phyloP scores from a whole-genome alignment of 2,797 vertebrate species.

The Apogon talboti region DNA sequence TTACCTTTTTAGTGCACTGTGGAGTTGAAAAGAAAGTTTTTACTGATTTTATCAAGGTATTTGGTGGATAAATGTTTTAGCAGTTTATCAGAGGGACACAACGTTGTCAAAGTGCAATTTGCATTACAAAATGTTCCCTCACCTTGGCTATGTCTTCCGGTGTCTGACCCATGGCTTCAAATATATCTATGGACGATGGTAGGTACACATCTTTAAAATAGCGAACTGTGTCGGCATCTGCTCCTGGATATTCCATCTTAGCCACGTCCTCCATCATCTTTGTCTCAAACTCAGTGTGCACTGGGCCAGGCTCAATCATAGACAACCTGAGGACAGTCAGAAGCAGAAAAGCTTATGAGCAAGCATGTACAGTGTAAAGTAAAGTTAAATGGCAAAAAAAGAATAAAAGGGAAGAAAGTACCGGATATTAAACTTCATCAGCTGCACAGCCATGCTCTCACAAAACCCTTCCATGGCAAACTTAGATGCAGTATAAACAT shows the following conservation, averaged over 20 bases:
- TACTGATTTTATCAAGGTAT: background rate
- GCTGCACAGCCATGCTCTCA: slow-evolving; percentile 93
- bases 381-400: slow-evolving; percentile 30
- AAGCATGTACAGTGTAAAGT: slow-evolving; percentile 7
- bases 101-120: slow-evolving; percentile 1
- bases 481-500: slow-evolving; percentile 94
- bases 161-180: slow-evolving; percentile 89
- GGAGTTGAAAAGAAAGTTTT: slow-evolving; percentile 16
- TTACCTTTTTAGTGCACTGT: slow-evolving; percentile 89
- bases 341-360: slow-evolving; percentile 7
- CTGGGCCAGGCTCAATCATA: slow-evolving; percentile 93
- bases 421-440: slow-evolving; percentile 93
- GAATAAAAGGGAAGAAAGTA: slow-evolving; percentile 71
- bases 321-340: slow-evolving; percentile 83
- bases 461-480: slow-evolving; percentile 96
- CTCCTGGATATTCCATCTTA: slow-evolving; percentile 86
- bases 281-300: slow-evolving; percentile 91
- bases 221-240: slow-evolving; percentile 86
- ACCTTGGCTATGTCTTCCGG: slow-evolving; percentile 89
- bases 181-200: slow-evolving; percentile 90
- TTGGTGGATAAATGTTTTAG: background rate
- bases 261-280: slow-evolving; percentile 92
- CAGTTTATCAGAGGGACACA: slow-evolving; percentile 5
- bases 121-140: slow-evolving; percentile 37
- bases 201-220: slow-evolving; percentile 92